Percentiles rank a stretch among this genome's conserved stretches.
These are phyloP conservation scores for Trichopoda pennipes DNA, from an alignment of 2,888 invertebrate species.

Conservation along the genomic window DNA sequence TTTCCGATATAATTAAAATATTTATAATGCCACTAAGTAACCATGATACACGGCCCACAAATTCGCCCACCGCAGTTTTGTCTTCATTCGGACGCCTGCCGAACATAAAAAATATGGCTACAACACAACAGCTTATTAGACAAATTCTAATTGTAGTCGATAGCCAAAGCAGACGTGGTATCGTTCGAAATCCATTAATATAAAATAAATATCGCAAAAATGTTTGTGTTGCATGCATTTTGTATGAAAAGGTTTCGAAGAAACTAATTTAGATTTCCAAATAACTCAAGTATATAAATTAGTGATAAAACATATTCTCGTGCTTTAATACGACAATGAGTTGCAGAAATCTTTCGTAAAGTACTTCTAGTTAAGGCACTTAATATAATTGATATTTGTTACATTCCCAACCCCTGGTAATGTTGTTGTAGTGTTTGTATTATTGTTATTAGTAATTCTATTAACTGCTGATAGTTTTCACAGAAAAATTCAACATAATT, in stretches of 20 bases:
- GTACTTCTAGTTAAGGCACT: too few relatives aligned
- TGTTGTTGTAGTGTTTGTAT: too few relatives aligned
- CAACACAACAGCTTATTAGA: conserved; percentile 45
- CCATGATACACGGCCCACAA: conserved; percentile 67
- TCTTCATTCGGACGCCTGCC: conserved; percentile 52
- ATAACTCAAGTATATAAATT: too few relatives aligned
- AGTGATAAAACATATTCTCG: not conserved
- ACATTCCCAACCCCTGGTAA: too few relatives aligned
- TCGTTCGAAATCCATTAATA: conserved; percentile 37
- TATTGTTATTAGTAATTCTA: too few relatives aligned
- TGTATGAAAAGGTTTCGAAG: not conserved
- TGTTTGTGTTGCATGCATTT: conserved; percentile 26
- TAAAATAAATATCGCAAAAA: conserved; percentile 38
- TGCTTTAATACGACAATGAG: conserved; percentile 6
- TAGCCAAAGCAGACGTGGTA: conserved; percentile 36
- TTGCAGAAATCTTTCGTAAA: not conserved
- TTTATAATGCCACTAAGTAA: conserved; percentile 48
- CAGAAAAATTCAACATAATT: too few relatives aligned
- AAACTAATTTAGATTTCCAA: not conserved
- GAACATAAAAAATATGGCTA: conserved; percentile 37
- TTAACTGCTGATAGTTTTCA: too few relatives aligned
- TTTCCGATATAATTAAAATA: conserved; percentile 64
- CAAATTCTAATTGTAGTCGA: conserved; percentile 30
- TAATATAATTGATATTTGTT: too few relatives aligned
- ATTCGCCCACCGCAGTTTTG: conserved; percentile 54